Percentiles rank a stretch among this genome's conserved stretches.
Evolutionary conservation across 2,797 vertebrate species (phyloP).

Genomic region (Takifugu rubripes): DNA sequence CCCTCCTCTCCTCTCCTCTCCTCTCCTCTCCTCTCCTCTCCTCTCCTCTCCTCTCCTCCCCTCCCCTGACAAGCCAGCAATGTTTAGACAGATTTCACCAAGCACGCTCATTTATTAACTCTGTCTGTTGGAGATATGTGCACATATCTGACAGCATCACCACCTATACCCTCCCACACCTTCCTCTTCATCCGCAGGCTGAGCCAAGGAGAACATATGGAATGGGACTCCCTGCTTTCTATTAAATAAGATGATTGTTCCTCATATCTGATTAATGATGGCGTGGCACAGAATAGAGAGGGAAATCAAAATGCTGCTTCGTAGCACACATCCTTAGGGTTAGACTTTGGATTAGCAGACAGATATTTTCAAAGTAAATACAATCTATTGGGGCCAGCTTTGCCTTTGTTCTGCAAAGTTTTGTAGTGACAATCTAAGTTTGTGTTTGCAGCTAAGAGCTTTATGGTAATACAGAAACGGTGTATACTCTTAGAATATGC

Average conservation of each 20-base stretch:
- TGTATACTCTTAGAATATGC: too few species aligned
- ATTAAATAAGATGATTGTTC: slow-evolving; percentile 3
- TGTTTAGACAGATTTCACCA: slow-evolving; percentile 49
- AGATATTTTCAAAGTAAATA: too few species aligned
- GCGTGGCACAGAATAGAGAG: neutral
- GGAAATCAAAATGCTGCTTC: neutral
- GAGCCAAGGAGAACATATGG: slow-evolving; percentile 53
- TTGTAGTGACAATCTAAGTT: too few species aligned
- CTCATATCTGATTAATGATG: neutral
- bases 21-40: too few species aligned
- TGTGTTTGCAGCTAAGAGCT: too few species aligned
- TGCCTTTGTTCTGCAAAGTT: too few species aligned
- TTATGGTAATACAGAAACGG: too few species aligned
- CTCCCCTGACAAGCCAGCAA: slow-evolving; percentile 11
- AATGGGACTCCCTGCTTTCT: slow-evolving; percentile 29
- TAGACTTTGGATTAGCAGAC: too few species aligned
- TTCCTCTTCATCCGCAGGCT: slow-evolving; percentile 10
- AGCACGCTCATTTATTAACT: slow-evolving; percentile 52
- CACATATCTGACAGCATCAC: neutral
- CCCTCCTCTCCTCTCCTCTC: too few species aligned
- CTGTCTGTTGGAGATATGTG: slow-evolving; percentile 32
- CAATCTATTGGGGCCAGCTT: too few species aligned
- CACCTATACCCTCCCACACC: neutral
- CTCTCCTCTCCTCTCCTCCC: too few species aligned
- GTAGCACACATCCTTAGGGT: too few species aligned